Evolutionary conservation across 2,797 vertebrate species (phyloP), one percentile per base, ranked within the genome.

Genomic region (Prionace glauca): DNA sequence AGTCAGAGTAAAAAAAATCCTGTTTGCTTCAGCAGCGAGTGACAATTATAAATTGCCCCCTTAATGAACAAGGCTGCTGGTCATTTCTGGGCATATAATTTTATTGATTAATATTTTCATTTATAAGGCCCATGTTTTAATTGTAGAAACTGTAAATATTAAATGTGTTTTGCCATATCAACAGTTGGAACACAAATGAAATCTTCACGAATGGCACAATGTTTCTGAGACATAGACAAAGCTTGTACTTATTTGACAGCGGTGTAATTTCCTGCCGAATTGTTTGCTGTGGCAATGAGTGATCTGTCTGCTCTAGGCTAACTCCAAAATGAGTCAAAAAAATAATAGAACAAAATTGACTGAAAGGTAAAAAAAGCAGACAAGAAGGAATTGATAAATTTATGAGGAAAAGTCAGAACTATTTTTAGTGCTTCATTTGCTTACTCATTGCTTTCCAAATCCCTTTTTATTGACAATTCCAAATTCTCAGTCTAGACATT

Each of bases 101-200:
- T 45, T 94, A 71, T 50, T 74, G 36, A 50, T 74, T 94, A 36
- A 94, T 94, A 94, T 41, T 74, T 74, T 94, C 24, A 94, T 94
- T 26, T 74, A 18, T 74, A 26, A 50, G 26, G 5, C 2, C 4
- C 14, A 74, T 56, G 50, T 94, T 94, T 94, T 94, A 94, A 94
- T 94, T 74, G 41, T 14, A 94, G 88, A 72, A 45, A 74, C 41
- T 94, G 32, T 65, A 69, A 69, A 65, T 94, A 22, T 45, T 36
- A 71, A 69, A 94, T 41, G 36, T 41, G n/a, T 12, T 16, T 18
- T 74, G 69, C 22, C 29, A 65, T 69, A 36, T 69, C 67, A 50
- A 36, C 41, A 74, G 24, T 74, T 50, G 22, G 71, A 22, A 94
- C 14, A 74, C 69, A 72, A 94, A 74, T 74, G 45, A 16, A 71